These are phyloP conservation scores for Ectobius pallidus DNA, from an alignment of 2,888 invertebrate genomes.

Conservation along the genomic window DNA sequence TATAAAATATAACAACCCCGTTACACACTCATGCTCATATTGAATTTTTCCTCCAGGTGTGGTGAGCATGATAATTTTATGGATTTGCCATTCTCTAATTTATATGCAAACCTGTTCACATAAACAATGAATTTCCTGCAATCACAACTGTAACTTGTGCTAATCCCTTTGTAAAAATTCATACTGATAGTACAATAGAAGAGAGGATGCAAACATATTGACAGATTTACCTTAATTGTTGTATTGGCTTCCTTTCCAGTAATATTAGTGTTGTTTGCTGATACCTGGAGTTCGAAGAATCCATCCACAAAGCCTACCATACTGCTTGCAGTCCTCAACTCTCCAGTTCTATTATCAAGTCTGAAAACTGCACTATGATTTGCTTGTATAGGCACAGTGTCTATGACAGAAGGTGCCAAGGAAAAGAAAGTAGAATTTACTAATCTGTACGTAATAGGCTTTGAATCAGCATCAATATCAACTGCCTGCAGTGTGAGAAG, in stretches of 20 bases:
- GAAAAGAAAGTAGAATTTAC: conserved; percentile 63
- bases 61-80: no score
- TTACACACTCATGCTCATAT: no score
- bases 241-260: conserved; percentile 50
- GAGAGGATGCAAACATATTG: no score
- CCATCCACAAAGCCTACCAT: conserved; percentile 70
- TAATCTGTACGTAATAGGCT: conserved; percentile 67
- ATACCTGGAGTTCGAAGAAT: conserved; percentile 59
- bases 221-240: conserved; percentile 56
- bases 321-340: conserved; percentile 71
- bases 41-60: no score
- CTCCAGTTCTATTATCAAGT: conserved; percentile 72
- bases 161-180: no score
- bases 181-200: no score
- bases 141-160: no score
- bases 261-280: conserved; percentile 48
- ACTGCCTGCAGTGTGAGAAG: conserved; percentile 69
- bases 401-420: conserved; percentile 48
- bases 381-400: conserved; percentile 32
- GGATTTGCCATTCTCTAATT: no score
- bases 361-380: conserved; percentile 64
- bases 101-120: no score
- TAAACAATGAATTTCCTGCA: no score
- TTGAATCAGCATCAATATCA: conserved; percentile 71
- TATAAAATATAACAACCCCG: no score